phyloP scores from a whole-genome alignment of 2,888 invertebrate species.

The Cataglyphis altisquamis region DNA sequence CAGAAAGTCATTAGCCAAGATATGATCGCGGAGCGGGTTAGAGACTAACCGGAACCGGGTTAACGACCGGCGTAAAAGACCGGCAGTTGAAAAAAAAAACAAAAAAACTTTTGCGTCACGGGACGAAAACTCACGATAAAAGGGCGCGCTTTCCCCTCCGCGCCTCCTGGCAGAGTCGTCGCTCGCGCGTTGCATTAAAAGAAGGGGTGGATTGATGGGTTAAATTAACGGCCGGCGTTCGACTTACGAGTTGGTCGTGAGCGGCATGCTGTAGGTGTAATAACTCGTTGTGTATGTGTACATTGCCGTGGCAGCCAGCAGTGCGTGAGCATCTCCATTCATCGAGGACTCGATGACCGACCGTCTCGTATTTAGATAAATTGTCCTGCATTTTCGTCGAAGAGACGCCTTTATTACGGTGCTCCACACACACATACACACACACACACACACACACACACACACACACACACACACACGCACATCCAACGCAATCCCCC shows the following conservation, averaged over 20 bases:
- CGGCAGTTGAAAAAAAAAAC: neutral
- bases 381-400: conserved; percentile 76
- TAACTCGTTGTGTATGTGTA: conserved; percentile 69
- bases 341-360: conserved; percentile 63
- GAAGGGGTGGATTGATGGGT: neutral
- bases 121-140: conserved; percentile 16
- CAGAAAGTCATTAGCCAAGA: conserved; percentile 45
- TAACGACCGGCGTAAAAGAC: conserved; percentile 46
- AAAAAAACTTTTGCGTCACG: conserved; percentile 22
- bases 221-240: neutral
- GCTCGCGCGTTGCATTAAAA: neutral
- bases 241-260: conserved; percentile 67
- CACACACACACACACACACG: conserved; percentile 61
- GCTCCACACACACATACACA: conserved; percentile 55
- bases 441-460: conserved; percentile 52
- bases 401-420: conserved; percentile 73
- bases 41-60: conserved; percentile 36
- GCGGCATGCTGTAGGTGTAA: conserved; percentile 70
- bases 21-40: conserved; percentile 19
- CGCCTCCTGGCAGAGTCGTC: neutral
- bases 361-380: conserved; percentile 67
- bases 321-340: conserved; percentile 74
- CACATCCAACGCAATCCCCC: conserved; percentile 38
- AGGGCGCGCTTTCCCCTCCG: neutral
- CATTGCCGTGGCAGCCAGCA: conserved; percentile 71